A percentile compares a stretch with the other conserved stretches of the same genome.
These are phyloP conservation scores for Junonia oenone DNA, from an alignment of 2,888 invertebrate genomes.

Conservation along the genomic window DNA sequence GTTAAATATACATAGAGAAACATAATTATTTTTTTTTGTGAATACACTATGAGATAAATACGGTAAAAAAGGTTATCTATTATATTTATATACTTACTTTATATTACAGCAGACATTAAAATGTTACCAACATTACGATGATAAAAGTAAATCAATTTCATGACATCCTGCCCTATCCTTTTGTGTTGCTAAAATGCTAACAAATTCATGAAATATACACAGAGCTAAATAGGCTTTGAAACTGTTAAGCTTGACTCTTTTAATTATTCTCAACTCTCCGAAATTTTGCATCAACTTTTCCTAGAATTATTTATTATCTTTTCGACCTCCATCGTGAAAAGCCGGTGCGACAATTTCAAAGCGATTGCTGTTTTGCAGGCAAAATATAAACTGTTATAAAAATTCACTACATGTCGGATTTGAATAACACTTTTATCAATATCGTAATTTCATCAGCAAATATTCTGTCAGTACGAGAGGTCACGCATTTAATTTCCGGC, in stretches of 20 bases:
- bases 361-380: background rate
- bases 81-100: too few relatives aligned
- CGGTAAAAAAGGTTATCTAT: too few relatives aligned
- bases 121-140: background rate
- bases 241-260: constrained; percentile 33
- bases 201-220: constrained; percentile 27
- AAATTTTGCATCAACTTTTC: constrained; percentile 20
- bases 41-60: too few relatives aligned
- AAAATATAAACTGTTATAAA: background rate
- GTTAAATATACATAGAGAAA: too few relatives aligned
- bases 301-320: constrained; percentile 26
- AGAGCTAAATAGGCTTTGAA: constrained; percentile 27
- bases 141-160: background rate
- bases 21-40: too few relatives aligned
- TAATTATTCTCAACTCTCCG: constrained; percentile 30
- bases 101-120: too few relatives aligned
- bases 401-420: background rate
- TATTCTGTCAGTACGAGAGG: background rate
- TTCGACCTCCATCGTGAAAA: constrained; percentile 1
- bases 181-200: constrained; percentile 4
- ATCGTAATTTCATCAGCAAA: background rate
- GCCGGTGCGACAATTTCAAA: background rate
- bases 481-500: constrained; percentile 1
- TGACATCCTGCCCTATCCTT: background rate
- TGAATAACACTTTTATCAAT: background rate